Base-by-base conservation (phyloP, 1,140 invertebrate genomes). In the Parasteatoda tepidariorum region DNA sequence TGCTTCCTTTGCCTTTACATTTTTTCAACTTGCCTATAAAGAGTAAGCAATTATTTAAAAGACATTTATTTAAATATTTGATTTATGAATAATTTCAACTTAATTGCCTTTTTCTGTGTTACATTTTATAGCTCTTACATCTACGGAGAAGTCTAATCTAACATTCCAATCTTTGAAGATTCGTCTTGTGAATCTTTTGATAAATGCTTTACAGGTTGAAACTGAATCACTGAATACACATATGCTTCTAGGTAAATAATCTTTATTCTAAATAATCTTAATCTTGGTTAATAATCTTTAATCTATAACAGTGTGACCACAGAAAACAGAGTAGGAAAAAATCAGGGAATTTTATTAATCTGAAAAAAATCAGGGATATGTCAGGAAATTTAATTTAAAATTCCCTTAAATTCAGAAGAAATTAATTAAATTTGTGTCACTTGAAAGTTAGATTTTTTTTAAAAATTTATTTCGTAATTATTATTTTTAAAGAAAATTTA, bases 1-100 rank as follows among this genome's bases (percentile, higher is more conserved):
- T 98, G 87, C 90, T 98, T 38, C 93, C 95, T 33, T 91, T 98
- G 84, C 97, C 97, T 0, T 90, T 98, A 57, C 97, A 98, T 90
- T 98, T 97, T 88, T 94, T 88, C 71, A 87, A 89, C 79, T 85
- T 91, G 9, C 86, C 89, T 71, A 91, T 91, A 30, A 89, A 89
- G 92, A 89, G 93, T 94, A 89, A 88, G 84, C 84, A 82, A 48
- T 55, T 34, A 66, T 7, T 66, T 34, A 31, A n/a, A 24, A n/a
- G 13, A 48, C 1, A 48, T 48, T 48, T 48, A 18, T 48, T 48
- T 13, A 2, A 48, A 48, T 48, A 48, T 48, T 48, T 48, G 38
- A 48, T 48, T 48, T 48, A 48, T 48, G 18, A 9, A 48, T 48
- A 48, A 9, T 30, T 54, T 48, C 15, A n/a, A 70, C 34, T 61